Evolutionary conservation across 2,113 vertebrate species (phyloP), one percentile per base, ranked within the genome.

Genomic region (Protobothrops mucrosquamatus): DNA sequence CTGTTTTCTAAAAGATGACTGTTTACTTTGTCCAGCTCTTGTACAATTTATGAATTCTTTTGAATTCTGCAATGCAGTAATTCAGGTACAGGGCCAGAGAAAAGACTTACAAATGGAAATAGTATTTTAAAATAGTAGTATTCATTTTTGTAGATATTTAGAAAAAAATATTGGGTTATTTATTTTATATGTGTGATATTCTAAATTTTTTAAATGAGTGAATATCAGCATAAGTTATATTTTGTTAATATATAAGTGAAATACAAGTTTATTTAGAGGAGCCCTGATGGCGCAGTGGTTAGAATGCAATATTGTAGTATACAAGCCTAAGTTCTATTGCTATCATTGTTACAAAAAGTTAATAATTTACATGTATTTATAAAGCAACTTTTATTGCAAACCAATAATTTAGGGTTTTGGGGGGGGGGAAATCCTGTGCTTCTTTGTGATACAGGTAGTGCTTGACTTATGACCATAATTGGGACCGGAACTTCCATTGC

Each of bases 41-140:
- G 98, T 99, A 89, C 99, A 99, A 95, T 99, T 99, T 96, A 98
- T 99, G 96, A 99, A 99, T 97, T 99, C 99, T 0, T 97, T 99
- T 92, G 99, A 99, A 92, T 99, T 99, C 94, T 99, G 99, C 97
- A 99, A 99, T 46, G 99, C 99, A 0, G 99, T 99, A 74, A 99
- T 99, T 92, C 99, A 99, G 99, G 99, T 99, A 90, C 39, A 10
- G 3, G 46, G 51, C 26, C 0, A 0, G 56, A 2, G 0, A 2
- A 39, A 8, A 0, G 29, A 2, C 91, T 0, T 54, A 51, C 14
- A 46, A 91, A 52, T 54, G 8, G 51, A 91, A 94, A 6, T 14
- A 69, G 14, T 52, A 39, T 4, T 46, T 39, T 20, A 64, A 92
- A 86, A 92, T 61, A 0, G 29, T 20, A 26, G 56, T 87, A 26